These are phyloP conservation scores for Aselliscus stoliczkanus DNA, from an alignment of 2,797 vertebrate genomes.

Conservation along the genomic window DNA sequence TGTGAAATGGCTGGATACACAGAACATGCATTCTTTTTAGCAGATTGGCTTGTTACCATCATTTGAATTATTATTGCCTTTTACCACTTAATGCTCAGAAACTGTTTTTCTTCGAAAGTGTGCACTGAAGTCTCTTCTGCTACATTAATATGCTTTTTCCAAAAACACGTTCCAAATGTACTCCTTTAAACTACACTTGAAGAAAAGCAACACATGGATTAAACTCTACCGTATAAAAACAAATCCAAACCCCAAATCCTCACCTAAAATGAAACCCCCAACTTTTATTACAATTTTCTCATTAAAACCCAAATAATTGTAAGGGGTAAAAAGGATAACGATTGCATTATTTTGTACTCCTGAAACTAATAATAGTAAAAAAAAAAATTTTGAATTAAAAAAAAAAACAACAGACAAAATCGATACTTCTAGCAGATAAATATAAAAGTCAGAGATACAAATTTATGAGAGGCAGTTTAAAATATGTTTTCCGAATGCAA, in stretches of 20 bases:
- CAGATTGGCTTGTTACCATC: slow-evolving; percentile 71
- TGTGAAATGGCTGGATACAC: slow-evolving; percentile 83
- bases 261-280: slow-evolving; percentile 69
- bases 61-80: slow-evolving; percentile 70
- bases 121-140: slow-evolving; percentile 74
- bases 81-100: slow-evolving; percentile 72
- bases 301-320: slow-evolving; percentile 47
- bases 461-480: slow-evolving; percentile 20
- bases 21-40: slow-evolving; percentile 82
- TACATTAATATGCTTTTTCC: slow-evolving; percentile 70
- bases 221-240: slow-evolving; percentile 51
- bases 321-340: too few species aligned
- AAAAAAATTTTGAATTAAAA: too few species aligned
- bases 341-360: too few species aligned
- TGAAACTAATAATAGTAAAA: too few species aligned
- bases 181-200: slow-evolving; percentile 75
- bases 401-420: too few species aligned
- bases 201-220: slow-evolving; percentile 67
- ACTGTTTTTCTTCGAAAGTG: slow-evolving; percentile 71
- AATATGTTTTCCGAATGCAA: slow-evolving; percentile 19
- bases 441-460: neutral
- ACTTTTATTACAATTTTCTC: slow-evolving; percentile 27
- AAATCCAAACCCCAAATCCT: slow-evolving; percentile 69
- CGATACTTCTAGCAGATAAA: neutral
- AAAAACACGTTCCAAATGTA: slow-evolving; percentile 71